Base-by-base conservation (phyloP, 2,797 vertebrate species). In the Falco naumanni region DNA sequence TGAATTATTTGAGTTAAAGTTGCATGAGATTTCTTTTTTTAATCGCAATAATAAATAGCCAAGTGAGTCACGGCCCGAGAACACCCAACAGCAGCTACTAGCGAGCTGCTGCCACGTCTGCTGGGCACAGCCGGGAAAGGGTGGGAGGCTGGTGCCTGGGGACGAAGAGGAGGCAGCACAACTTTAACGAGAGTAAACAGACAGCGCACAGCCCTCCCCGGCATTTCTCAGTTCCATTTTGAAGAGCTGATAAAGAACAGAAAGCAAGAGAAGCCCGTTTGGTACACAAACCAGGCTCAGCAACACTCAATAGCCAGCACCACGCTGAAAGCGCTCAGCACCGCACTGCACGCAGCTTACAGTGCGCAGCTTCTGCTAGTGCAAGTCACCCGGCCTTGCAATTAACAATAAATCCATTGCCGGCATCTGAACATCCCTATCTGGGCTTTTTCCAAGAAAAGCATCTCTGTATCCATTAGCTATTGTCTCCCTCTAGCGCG, bases 401-500 rank as follows among this genome's bases (percentile, higher is more conserved):
- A 37, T 56, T 61, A 22, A 37, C 33, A 33, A 24, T 37, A 19
- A 31, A 11, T 20, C 37, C 48, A 21, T 2, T 6, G 24, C 48
- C 17, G 0, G 75, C 79, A 34, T 22, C 45, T 4, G 5, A 94
- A 45, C 59, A 37, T 43, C 76, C 68, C 19, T 2, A 0, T 43
- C 29, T 3, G 63, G 87, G 79, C 25, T 87, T 66, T 71, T 71
- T 54, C 83, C 94, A 93, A 11, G 80, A 1, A 37, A 43, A 89
- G 80, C 43, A 37, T 45, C 87, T 17, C 51, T 1, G 26, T 10
- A 95, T 97, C 83, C 93, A 91, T 95, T 90, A 94, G 96, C 77
- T 45, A 95, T 79, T 97, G 96, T 96, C 96, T 97, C 96, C 96
- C 96, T 96, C 96, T 97, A 97, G 96, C 4, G 96, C 94, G 2